phyloP scores from a whole-genome alignment of 1,140 invertebrate species.

The Papilio machaon region DNA sequence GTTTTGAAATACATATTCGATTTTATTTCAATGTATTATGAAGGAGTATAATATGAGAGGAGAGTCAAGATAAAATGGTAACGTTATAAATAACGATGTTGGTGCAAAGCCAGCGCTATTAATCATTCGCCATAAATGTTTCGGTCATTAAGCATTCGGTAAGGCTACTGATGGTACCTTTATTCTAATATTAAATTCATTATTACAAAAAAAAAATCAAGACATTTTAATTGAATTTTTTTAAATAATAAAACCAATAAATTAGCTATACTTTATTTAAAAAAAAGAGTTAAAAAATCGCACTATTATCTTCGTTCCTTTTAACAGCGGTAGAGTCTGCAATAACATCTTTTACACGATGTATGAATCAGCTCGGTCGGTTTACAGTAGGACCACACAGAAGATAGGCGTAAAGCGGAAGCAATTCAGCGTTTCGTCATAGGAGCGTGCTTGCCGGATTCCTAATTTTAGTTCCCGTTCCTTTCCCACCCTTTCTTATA shows the following conservation, averaged over 20 bases:
- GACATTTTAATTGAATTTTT: neutral
- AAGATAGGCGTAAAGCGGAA: too few species aligned
- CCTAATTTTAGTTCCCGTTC: too few species aligned
- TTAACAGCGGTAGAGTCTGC: too few species aligned
- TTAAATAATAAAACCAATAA: neutral
- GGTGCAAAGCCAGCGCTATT: slow-evolving; percentile 4
- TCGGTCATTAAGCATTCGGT: slow-evolving; percentile 15
- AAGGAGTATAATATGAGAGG: neutral
- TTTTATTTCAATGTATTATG: neutral
- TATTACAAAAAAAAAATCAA: neutral
- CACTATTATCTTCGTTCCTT: too few species aligned
- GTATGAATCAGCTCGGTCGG: too few species aligned
- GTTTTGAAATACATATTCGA: neutral
- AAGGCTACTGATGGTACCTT: neutral
- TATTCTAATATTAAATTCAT: neutral
- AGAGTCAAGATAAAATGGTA: slow-evolving; percentile 16
- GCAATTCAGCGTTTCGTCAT: too few species aligned
- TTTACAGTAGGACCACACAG: too few species aligned
- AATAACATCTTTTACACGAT: too few species aligned
- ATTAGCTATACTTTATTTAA: too few species aligned
- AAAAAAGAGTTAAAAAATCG: too few species aligned
- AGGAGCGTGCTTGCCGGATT: too few species aligned
- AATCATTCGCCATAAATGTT: slow-evolving; percentile 24
- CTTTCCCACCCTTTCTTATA: too few species aligned
- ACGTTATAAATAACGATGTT: slow-evolving; percentile 19